Evolutionary conservation across 1,140 invertebrate species (phyloP), one percentile per base, ranked within the genome.

Genomic region (Bradysia coprophila): DNA sequence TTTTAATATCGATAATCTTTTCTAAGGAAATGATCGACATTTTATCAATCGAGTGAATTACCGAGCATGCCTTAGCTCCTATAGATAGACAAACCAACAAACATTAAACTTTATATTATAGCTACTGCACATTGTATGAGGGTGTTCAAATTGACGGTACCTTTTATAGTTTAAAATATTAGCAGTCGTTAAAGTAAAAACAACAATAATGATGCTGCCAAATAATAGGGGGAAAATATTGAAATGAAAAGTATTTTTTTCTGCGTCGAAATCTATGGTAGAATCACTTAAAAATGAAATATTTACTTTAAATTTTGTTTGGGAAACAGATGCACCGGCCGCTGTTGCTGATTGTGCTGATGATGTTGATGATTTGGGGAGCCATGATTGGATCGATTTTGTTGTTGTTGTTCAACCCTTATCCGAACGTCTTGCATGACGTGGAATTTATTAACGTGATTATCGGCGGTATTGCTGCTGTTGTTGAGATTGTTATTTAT

Each of bases 371-470:
- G 36, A 38, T 38, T 10, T 16, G 15, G n/a, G 18, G 36, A 9
- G 18, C n/a, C 36, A 5, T n/a, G n/a, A n/a, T n/a, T 38, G 10
- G 36, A 4, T 38, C 36, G 18, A n/a, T n/a, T n/a, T n/a, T n/a
- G n/a, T n/a, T n/a, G n/a, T n/a, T n/a, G n/a, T n/a, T n/a, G n/a
- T 18, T 38, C 36, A 20, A 38, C 36, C 18, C 36, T 18, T 38
- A 38, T 38, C 9, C 36, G n/a, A 38, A 38, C 18, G 18, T 38
- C 18, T 18, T 38, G 36, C 36, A 38, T 38, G 36, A n/a, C 36
- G 36, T 38, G 11, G 36, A 38, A 38, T 38, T 38, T 38, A 38
- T 38, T 38, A 38, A 20, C 18, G 36, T 20, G n/a, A n/a, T 38
- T 38, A 38, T 38, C 18, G n/a, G 11, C 9, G n/a, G 11, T n/a